These are phyloP conservation scores for Harpalus rubripes DNA, from an alignment of 2,888 invertebrate genomes.

Conservation along the genomic window DNA sequence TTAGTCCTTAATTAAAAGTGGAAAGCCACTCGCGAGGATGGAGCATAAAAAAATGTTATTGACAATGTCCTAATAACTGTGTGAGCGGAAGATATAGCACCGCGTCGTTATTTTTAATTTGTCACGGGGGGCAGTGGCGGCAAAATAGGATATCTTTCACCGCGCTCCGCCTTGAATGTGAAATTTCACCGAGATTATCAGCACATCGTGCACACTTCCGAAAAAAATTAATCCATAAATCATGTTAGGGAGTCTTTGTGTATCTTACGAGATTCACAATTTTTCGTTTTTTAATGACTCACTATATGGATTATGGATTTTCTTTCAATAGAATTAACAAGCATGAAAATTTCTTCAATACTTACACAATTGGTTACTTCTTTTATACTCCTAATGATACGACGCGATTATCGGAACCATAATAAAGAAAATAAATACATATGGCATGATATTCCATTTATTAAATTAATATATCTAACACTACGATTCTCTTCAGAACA, in stretches of 20 bases:
- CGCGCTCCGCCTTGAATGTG: slow-evolving; percentile 7
- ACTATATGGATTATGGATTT: slow-evolving; percentile 34
- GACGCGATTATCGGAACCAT: no score
- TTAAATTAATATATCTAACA: no score
- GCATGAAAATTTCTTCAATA: slow-evolving; percentile 11
- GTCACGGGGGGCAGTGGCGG: slow-evolving; percentile 40
- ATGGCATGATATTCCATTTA: no score
- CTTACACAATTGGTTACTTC: not conserved
- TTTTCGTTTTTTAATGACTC: slow-evolving; percentile 50
- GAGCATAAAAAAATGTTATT: slow-evolving; percentile 50
- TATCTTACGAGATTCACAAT: slow-evolving; percentile 40
- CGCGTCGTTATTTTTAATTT: slow-evolving; percentile 59
- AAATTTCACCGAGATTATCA: slow-evolving; percentile 53
- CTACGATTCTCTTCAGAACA: no score
- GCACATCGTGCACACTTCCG: slow-evolving; percentile 7
- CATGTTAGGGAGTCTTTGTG: slow-evolving; percentile 47
- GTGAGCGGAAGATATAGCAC: slow-evolving; percentile 41
- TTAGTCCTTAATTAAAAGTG: slow-evolving; percentile 58
- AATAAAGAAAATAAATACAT: no score
- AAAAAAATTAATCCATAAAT: slow-evolving; percentile 57
- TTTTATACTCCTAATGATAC: not conserved
- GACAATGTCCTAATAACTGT: slow-evolving; percentile 54
- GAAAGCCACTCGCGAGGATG: slow-evolving; percentile 14
- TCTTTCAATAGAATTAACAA: slow-evolving; percentile 16
- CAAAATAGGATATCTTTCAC: slow-evolving; percentile 36